Evolutionary conservation across 2,113 vertebrate genomes (phyloP).

Genomic region (Empidonax traillii): DNA sequence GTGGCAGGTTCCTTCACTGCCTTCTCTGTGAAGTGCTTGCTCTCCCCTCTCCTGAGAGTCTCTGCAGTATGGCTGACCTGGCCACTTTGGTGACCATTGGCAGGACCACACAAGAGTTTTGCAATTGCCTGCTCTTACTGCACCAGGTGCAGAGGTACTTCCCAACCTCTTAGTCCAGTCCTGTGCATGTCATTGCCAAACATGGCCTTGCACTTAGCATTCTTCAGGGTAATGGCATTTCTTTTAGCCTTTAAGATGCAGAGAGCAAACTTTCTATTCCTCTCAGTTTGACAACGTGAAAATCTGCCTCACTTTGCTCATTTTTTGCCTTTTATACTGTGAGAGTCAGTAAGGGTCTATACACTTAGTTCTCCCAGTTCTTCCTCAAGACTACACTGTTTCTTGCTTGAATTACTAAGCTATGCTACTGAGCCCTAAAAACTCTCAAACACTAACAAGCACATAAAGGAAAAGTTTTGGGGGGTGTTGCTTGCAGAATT

Average conservation of each 20-base stretch:
- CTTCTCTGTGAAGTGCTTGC: not conserved
- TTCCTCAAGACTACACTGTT: not conserved
- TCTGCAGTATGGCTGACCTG: not conserved
- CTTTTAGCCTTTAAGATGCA: not conserved
- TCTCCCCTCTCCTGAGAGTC: not conserved
- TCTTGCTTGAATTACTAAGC: not conserved
- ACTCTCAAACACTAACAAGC: not conserved
- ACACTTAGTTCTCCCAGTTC: not conserved
- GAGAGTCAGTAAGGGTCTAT: not conserved
- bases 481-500: not conserved
- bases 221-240: not conserved
- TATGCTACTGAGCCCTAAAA: not conserved
- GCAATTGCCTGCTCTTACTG: not conserved
- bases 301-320: not conserved
- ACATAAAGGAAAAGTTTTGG: not conserved
- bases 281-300: not conserved
- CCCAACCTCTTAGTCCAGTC: not conserved
- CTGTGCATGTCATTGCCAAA: not conserved
- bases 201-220: not conserved
- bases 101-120: not conserved
- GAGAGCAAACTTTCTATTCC: not conserved
- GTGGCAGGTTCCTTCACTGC: not conserved
- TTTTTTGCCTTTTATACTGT: not conserved
- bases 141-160: not conserved
- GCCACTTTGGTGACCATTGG: not conserved